Evolutionary conservation across 2,797 vertebrate genomes (phyloP).

Genomic region (Galaxias olidus): DNA sequence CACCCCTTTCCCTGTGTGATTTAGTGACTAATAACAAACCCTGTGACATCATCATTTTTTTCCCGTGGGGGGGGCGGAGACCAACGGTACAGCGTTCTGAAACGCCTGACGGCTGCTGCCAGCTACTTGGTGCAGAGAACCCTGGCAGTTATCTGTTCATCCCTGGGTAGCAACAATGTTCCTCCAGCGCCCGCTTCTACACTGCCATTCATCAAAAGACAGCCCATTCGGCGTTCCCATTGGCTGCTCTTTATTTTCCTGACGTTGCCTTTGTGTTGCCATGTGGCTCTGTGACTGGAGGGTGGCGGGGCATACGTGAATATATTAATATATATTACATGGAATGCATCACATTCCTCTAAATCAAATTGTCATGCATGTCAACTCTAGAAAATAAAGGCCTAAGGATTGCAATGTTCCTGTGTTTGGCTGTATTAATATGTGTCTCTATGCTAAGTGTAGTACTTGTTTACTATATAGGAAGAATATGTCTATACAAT

Average conservation of each 20-base stretch:
- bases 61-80: constrained; percentile 28
- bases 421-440: background rate
- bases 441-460: no score
- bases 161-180: constrained; percentile 56
- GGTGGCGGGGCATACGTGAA: constrained; percentile 15
- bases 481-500: no score
- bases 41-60: constrained; percentile 33
- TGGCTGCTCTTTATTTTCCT: constrained; percentile 34
- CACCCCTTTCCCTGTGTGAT: background rate
- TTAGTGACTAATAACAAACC: constrained; percentile 31
- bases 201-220: constrained; percentile 52
- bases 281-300: constrained; percentile 49
- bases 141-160: constrained; percentile 53
- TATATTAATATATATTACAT: background rate
- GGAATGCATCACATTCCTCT: background rate
- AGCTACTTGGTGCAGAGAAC: constrained; percentile 58
- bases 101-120: constrained; percentile 48
- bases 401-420: background rate
- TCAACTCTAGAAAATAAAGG: background rate
- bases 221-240: constrained; percentile 47
- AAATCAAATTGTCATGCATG: no score
- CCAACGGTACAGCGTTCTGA: constrained; percentile 5
- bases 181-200: constrained; percentile 34
- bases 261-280: constrained; percentile 49
- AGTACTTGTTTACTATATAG: no score